phyloP scores from a whole-genome alignment of 2,797 vertebrate species.

The Gadopsis bispinosus region DNA sequence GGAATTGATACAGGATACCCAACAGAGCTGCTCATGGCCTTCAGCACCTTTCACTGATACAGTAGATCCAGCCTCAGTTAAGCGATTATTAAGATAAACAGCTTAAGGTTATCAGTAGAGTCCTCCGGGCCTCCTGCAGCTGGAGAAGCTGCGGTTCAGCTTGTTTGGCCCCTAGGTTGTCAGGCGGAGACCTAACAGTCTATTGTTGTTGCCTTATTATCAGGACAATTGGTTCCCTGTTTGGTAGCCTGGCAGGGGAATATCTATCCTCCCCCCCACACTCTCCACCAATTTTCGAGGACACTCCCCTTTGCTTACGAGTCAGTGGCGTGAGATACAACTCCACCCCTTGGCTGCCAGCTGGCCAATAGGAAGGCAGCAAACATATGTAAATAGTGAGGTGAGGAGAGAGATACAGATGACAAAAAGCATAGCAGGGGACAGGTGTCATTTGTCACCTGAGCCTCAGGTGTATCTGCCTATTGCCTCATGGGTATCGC shows the following conservation, averaged over 20 bases:
- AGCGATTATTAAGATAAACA: constrained; percentile 12
- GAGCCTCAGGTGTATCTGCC: constrained; percentile 50
- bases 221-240: constrained; percentile 33
- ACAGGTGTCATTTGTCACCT: constrained; percentile 66
- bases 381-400: constrained; percentile 64
- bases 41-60: constrained; percentile 8
- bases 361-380: constrained; percentile 67
- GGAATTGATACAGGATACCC: constrained; percentile 10
- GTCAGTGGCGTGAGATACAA: constrained; percentile 78
- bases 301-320: constrained; percentile 68
- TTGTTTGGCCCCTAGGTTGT: constrained; percentile 44
- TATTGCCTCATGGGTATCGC: constrained; percentile 25
- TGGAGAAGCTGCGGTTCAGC: constrained; percentile 3
- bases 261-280: constrained; percentile 31
- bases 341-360: constrained; percentile 62
- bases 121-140: constrained; percentile 1
- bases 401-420: constrained; percentile 48
- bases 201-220: constrained; percentile 52
- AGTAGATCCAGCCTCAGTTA: constrained; percentile 5
- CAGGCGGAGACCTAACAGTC: constrained; percentile 40
- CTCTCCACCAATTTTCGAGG: constrained; percentile 18
- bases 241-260: constrained; percentile 63
- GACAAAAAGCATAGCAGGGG: constrained; percentile 38
- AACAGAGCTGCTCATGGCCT: constrained; percentile 34
- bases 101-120: constrained; percentile 2